phyloP scores from a whole-genome alignment of 2,113 vertebrate genomes.

The Cercopithecus mona region DNA sequence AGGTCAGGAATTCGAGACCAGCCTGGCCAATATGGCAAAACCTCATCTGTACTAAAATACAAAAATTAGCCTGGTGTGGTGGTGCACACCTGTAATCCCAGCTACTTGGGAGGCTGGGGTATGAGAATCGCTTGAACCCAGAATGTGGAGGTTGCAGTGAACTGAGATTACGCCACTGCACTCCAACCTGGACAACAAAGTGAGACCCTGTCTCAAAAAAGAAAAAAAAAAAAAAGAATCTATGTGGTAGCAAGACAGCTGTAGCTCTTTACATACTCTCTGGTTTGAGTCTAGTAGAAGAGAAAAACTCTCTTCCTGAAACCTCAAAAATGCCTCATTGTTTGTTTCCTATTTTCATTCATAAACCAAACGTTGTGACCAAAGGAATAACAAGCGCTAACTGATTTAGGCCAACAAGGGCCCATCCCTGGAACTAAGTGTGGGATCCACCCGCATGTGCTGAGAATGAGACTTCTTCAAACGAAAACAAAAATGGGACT shows the following conservation, averaged over 20 bases:
- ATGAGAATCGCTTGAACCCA: no score
- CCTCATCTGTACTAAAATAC: no score
- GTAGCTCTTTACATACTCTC: not conserved
- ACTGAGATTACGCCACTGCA: no score
- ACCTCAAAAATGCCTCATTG: not conserved
- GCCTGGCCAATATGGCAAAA: no score
- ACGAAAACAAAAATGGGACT: not conserved
- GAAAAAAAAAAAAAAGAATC: no score
- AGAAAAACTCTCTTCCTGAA: not conserved
- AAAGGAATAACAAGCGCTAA: not conserved
- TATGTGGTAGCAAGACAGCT: not conserved
- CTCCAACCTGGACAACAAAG: no score
- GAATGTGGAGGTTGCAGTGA: no score
- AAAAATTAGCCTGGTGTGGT: no score
- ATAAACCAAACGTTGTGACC: not conserved
- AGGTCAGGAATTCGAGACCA: no score
- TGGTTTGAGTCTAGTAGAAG: not conserved
- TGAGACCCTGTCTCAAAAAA: no score
- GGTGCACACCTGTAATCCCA: no score
- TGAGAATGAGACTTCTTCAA: not conserved
- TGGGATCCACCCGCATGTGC: not conserved
- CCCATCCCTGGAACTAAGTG: not conserved
- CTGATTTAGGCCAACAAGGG: not conserved
- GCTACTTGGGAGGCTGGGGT: no score
- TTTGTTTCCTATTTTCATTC: not conserved